Conservation (phyloP, 1,140 invertebrate species). For the Drosophila pseudoobscura region DNA sequence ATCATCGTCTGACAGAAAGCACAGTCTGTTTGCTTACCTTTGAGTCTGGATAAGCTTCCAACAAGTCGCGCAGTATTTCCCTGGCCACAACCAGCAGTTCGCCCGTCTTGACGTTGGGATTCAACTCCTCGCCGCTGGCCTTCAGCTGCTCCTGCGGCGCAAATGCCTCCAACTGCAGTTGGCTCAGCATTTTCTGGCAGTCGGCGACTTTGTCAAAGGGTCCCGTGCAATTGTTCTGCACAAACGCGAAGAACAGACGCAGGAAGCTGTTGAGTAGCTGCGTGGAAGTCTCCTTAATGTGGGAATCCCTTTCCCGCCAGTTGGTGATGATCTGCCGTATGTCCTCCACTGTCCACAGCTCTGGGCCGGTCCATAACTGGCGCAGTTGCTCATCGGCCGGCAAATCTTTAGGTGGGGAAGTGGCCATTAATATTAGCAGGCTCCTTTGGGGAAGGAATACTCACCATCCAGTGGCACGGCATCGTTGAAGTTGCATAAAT, state of each 20-base stretch:
- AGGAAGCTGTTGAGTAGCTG: slow-evolving; percentile 47
- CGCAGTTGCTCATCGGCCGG: slow-evolving; percentile 38
- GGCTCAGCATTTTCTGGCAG: slow-evolving; percentile 41
- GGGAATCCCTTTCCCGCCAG: slow-evolving; percentile 21
- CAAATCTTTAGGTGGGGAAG: slow-evolving; percentile 14
- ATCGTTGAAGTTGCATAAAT: slow-evolving; percentile 68
- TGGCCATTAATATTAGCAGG: neutral
- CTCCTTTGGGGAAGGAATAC: too few species aligned
- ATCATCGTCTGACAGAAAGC: neutral
- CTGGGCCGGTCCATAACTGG: slow-evolving; percentile 39
- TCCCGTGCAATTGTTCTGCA: slow-evolving; percentile 92
- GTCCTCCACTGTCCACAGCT: slow-evolving; percentile 54
- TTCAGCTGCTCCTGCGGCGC: slow-evolving; percentile 71
- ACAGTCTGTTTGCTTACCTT: slow-evolving; percentile 41
- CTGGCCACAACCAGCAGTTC: slow-evolving; percentile 88
- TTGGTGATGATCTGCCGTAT: slow-evolving; percentile 27
- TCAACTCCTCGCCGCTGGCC: slow-evolving; percentile 86
- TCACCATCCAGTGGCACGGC: slow-evolving; percentile 38
- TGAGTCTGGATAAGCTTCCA: slow-evolving; percentile 77
- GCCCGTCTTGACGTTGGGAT: slow-evolving; percentile 86
- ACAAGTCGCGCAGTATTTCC: slow-evolving; percentile 86
- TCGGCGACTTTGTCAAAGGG: slow-evolving; percentile 84
- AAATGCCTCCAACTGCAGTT: slow-evolving; percentile 14
- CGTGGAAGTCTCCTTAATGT: neutral
- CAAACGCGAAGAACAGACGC: slow-evolving; percentile 87